A percentile compares a stretch with the other conserved stretches of the same genome.
Conservation (phyloP, 1,140 invertebrate species). For the Sesamia nonagrioides region DNA sequence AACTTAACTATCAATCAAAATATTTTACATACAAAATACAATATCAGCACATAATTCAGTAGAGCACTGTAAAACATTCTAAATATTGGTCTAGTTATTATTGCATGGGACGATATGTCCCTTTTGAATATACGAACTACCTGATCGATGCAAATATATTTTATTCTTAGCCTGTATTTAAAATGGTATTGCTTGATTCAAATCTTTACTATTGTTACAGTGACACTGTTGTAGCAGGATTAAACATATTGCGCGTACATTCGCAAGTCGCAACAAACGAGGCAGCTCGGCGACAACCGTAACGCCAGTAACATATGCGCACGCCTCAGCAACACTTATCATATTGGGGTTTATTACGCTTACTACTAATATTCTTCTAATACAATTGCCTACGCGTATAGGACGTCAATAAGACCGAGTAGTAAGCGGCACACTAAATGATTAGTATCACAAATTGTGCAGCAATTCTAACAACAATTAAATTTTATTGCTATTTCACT, state of each 20-base stretch:
- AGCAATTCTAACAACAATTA: conserved; percentile 76
- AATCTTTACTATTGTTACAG: conserved; percentile 36
- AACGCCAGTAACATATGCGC: conserved; percentile 48
- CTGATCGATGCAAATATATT: conserved; percentile 62
- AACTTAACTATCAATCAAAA: conserved; percentile 75
- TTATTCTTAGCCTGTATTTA: conserved; percentile 51
- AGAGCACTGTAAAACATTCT: conserved; percentile 86
- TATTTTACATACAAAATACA: conserved; percentile 79
- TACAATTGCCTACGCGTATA: conserved; percentile 84
- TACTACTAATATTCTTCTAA: conserved; percentile 82
- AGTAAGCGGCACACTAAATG: conserved; percentile 79
- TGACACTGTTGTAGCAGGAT: conserved; percentile 18
- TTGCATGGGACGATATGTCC: conserved; percentile 73
- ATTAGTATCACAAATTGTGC: conserved; percentile 83
- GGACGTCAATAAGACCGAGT: conserved; percentile 80
- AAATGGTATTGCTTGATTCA: conserved; percentile 46
- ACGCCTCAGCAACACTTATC: conserved; percentile 51
- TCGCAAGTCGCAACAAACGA: conserved; percentile 30
- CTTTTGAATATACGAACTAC: conserved; percentile 64
- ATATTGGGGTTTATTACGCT: conserved; percentile 81
- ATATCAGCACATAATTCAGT: conserved; percentile 81
- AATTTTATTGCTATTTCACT: conserved; percentile 84
- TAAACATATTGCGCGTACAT: conserved; percentile 5
- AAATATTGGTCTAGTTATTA: conserved; percentile 87
- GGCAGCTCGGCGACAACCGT: conserved; percentile 30